Base-by-base conservation (phyloP, 2,797 vertebrate species). In the Premnoplex brunnescens region DNA sequence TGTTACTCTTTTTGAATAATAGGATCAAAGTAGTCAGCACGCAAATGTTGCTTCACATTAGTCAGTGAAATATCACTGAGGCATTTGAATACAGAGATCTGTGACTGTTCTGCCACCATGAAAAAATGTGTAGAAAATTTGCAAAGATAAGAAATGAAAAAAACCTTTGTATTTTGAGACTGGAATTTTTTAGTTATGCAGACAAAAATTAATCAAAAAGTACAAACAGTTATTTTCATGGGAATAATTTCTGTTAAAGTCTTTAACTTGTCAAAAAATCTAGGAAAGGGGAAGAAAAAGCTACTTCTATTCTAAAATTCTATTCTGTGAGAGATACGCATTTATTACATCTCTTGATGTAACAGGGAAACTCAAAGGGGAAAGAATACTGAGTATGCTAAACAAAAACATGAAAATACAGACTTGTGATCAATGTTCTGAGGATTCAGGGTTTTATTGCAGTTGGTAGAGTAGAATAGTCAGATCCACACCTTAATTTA, bases 391-490 rank as follows among this genome's bases (percentile, higher is more conserved):
- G 9, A 37, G 9, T 28, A 56, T 34, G 18, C 36, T 34, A 55
- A 46, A 36, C 19, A 71, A 46, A 41, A 28, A 59, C 30, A 4
- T 46, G 66, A 34, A 91, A 87, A 82, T 59, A 27, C 7, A 56
- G 2, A 4, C 10, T 46, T 75, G 24, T 68, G 54, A n/a, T 59
- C 3, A 11, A 15, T 0, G 0, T 68, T 79, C 34, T 79, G 34
- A 55, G 55, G 14, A 75, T 52, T 60, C 14, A 37, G 39, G 21
- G 26, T 3, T 66, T 69, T 58, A 21, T 60, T 66, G 39, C 32
- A 9, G 12, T 12, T 52, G 26, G 4, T 32, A 37, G 24, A 56
- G 7, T 44, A 54, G 32, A 66, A 76, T 7, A 91, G 15, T 20
- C 34, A 77, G 34, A 83, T 26, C 4, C 21, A 54, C 3, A 21